These are phyloP conservation scores for Chiloscyllium plagiosum DNA, from an alignment of 2,113 vertebrate species.

Conservation along the genomic window DNA sequence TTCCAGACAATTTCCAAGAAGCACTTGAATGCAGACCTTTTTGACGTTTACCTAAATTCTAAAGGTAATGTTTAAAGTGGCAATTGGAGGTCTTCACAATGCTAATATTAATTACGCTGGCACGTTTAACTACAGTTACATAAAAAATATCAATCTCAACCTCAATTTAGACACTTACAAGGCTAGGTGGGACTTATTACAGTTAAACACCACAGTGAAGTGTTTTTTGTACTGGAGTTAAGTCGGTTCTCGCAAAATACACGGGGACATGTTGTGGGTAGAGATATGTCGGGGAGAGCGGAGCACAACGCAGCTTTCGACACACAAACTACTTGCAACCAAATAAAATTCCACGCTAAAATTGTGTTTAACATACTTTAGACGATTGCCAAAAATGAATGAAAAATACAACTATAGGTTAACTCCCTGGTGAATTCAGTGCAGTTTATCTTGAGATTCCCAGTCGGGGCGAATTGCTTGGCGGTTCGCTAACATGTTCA, in stretches of 20 bases:
- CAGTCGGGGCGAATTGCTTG: background rate
- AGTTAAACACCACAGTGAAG: background rate
- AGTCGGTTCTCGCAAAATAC: background rate
- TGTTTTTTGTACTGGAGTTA: background rate
- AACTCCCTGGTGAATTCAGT: background rate
- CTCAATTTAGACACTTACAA: background rate
- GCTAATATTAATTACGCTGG: background rate
- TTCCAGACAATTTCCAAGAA: background rate
- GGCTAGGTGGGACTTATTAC: background rate
- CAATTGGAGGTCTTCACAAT: background rate
- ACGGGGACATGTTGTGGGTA: background rate
- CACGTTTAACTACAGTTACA: background rate
- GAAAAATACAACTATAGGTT: background rate
- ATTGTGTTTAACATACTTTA: background rate
- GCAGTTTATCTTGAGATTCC: background rate
- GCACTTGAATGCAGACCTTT: background rate
- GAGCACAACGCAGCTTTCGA: background rate
- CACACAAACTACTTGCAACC: background rate
- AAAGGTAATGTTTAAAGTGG: background rate
- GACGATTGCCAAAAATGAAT: background rate
- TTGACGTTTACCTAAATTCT: background rate
- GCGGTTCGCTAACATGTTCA: background rate
- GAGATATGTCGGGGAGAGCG: too few species aligned
- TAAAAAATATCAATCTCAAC: background rate
- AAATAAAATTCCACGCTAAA: background rate